phyloP scores from a whole-genome alignment of 2,113 vertebrate species.

The Nannospalax galili region DNA sequence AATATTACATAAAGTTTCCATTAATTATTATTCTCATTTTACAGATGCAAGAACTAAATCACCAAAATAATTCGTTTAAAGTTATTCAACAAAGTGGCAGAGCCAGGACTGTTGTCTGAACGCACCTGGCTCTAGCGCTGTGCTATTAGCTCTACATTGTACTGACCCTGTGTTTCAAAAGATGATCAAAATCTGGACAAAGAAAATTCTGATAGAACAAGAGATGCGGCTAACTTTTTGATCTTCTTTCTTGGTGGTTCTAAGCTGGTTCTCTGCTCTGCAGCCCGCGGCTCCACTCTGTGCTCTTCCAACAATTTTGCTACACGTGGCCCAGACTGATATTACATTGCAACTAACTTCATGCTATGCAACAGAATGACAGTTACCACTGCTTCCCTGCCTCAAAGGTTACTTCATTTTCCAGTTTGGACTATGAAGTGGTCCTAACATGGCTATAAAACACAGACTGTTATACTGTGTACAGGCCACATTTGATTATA shows the following conservation, averaged over 20 bases:
- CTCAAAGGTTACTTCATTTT: not conserved
- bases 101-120: not conserved
- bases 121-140: not conserved
- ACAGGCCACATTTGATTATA: not conserved
- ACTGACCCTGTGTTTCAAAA: not conserved
- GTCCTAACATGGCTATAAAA: not conserved
- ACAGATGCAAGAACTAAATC: constrained; percentile 56
- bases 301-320: not conserved
- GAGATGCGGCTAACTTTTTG: not conserved
- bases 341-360: not conserved
- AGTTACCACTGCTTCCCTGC: not conserved
- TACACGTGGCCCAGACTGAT: not conserved
- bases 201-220: not conserved
- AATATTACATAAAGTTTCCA: constrained; percentile 4
- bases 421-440: not conserved
- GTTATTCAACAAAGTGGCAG: not conserved
- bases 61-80: constrained; percentile 1
- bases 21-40: constrained; percentile 59
- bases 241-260: not conserved
- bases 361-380: too few species aligned
- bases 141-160: not conserved
- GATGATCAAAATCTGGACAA: not conserved
- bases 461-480: not conserved
- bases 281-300: not conserved
- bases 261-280: not conserved